Percentiles rank a stretch among this genome's conserved stretches.
phyloP scores from a whole-genome alignment of 2,888 invertebrate genomes.

The Rugalucina vietnamica region DNA sequence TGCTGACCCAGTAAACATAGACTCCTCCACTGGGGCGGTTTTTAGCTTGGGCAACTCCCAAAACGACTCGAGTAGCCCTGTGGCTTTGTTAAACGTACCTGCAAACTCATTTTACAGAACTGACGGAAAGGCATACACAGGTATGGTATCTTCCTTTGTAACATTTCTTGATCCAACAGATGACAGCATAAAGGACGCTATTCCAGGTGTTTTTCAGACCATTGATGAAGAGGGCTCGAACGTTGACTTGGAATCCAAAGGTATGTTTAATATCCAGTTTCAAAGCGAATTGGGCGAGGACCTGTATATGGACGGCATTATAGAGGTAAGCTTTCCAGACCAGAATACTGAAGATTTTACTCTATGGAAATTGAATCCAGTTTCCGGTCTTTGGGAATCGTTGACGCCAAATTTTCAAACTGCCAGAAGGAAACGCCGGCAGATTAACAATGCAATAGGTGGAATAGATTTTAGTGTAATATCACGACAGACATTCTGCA shows the following conservation, averaged over 20 bases:
- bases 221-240: not conserved
- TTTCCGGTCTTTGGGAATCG: not conserved
- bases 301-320: not conserved
- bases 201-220: not conserved
- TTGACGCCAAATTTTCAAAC: not conserved
- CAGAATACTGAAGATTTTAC: not conserved
- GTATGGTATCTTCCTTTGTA: not conserved
- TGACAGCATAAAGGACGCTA: not conserved
- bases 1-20: not conserved
- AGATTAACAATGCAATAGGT: not conserved
- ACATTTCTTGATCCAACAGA: not conserved
- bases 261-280: not conserved
- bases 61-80: not conserved
- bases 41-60: not conserved
- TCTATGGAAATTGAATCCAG: not conserved
- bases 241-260: not conserved
- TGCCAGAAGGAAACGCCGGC: not conserved
- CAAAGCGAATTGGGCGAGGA: not conserved
- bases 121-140: not conserved
- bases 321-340: not conserved
- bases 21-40: not conserved
- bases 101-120: not conserved
- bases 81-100: not conserved
- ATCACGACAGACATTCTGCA: not conserved
- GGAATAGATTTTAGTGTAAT: not conserved